Evolutionary conservation across 2,113 vertebrate genomes (phyloP), one percentile per base, ranked within the genome.

Genomic region (Hypocryptadius cinnamomeus): DNA sequence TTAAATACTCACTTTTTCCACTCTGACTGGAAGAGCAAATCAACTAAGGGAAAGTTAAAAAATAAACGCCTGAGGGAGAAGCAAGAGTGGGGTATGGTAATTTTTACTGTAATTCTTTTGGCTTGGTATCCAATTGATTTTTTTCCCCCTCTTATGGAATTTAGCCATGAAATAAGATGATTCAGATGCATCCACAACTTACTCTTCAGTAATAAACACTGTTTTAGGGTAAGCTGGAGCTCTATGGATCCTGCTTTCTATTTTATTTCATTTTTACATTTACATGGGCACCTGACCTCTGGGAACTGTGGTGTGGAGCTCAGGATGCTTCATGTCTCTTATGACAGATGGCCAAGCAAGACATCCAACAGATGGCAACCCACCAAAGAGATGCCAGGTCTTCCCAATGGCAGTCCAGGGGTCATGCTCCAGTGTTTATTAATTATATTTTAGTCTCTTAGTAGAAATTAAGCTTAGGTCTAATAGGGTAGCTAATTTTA

Each of bases 1-100:
- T 94, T 87, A 95, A 92, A 94, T 13, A 90, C 44, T 84, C 65
- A 86, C 25, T 91, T 90, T 79, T 93, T 74, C 81, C 56, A 84
- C 14, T 60, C 45, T 74, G 56, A 77, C 80, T 87, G 53, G 45
- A 94, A 66, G 25, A 90, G 47, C 65, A 93, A 82, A 84, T 81
- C 83, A 89, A 11, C 73, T 40, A 85, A 77, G 59, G 40, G 66
- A 79, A 89, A 80, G 74, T 47, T 73, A 54, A 87, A 92, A 94
- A 65, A 11, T 37, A 90, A 96, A 79, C 4, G 40, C 73, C 71
- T 42, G 48, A 79, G 54, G 79, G 71, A 70, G 44, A 89, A 91
- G 27, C 33, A 80, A 78, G 60, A 66, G 35, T 47, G 16, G 33
- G 40, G 24, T 63, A 73, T 37, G 54, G 82, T 27, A 85, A 63